Conservation (phyloP, 2,113 vertebrate species). For the Lophotis ruficrista region DNA sequence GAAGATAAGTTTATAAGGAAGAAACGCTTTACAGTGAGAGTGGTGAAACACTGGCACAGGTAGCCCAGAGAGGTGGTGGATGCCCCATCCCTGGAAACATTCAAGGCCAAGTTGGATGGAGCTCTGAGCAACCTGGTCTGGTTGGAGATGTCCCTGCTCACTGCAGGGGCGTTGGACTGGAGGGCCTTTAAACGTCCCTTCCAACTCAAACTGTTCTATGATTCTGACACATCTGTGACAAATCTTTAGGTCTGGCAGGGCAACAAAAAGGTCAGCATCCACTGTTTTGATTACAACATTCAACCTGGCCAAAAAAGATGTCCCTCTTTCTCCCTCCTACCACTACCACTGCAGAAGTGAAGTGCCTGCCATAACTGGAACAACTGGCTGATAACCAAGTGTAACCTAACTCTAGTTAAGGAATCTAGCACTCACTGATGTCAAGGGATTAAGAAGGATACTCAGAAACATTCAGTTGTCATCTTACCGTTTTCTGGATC, state of each 20-base stretch:
- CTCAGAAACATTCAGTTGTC: background rate
- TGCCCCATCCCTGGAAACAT: background rate
- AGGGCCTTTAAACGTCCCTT: background rate
- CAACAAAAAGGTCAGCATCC: background rate
- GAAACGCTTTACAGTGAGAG: background rate
- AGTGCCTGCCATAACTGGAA: background rate
- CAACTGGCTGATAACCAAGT: background rate
- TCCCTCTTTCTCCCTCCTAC: background rate
- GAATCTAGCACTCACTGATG: background rate
- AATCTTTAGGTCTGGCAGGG: background rate
- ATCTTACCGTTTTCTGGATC: constrained; percentile 89
- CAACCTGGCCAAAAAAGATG: background rate
- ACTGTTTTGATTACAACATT: background rate
- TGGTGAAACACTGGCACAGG: too few relatives aligned
- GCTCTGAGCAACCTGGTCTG: background rate
- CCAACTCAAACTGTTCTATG: background rate
- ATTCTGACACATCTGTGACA: background rate
- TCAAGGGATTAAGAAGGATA: background rate
- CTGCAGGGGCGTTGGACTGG: background rate
- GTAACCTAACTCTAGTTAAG: background rate
- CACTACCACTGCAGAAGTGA: background rate
- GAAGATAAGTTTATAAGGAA: background rate
- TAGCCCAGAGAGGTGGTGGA: too few relatives aligned
- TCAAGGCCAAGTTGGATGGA: background rate
- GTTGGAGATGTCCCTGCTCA: background rate